Conservation (phyloP, 1,140 invertebrate genomes). For the Pantala flavescens region DNA sequence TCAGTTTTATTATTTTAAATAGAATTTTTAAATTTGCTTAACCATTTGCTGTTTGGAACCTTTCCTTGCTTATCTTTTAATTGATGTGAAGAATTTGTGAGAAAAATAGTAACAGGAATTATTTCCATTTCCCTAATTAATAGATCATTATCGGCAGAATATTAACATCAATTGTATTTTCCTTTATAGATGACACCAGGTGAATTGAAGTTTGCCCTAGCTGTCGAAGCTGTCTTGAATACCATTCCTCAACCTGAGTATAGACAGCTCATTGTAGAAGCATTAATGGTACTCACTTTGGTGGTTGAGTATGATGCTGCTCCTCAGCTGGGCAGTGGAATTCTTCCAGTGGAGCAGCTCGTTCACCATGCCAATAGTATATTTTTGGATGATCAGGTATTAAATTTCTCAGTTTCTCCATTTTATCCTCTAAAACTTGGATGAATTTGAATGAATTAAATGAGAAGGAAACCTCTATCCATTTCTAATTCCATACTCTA, state of each 20-base stretch:
- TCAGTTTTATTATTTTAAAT: too few relatives aligned
- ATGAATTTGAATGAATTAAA: too few relatives aligned
- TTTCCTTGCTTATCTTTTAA: too few relatives aligned
- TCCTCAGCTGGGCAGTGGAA: constrained; percentile 52
- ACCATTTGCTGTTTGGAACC: too few relatives aligned
- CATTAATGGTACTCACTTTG: constrained; percentile 88
- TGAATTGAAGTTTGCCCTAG: constrained; percentile 95
- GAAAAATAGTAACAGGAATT: too few relatives aligned
- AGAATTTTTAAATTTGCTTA: too few relatives aligned
- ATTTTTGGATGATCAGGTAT: constrained; percentile 91
- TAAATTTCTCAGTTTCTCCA: constrained; percentile 17
- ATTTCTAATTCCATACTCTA: too few relatives aligned
- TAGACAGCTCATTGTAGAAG: constrained; percentile 94
- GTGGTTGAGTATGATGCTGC: constrained; percentile 81
- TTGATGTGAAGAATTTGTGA: too few relatives aligned
- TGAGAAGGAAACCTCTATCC: too few relatives aligned
- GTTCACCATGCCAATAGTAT: constrained; percentile 90
- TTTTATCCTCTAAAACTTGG: constrained; percentile 21
- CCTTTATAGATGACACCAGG: constrained; percentile 80
- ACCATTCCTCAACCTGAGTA: constrained; percentile 97
- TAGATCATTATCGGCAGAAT: too few relatives aligned
- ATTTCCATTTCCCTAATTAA: too few relatives aligned
- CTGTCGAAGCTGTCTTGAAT: constrained; percentile 95
- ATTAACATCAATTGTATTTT: neutral
- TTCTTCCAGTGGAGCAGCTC: constrained; percentile 85